Conservation (phyloP, 2,888 invertebrate species). For the Heteromurus nitidus region DNA sequence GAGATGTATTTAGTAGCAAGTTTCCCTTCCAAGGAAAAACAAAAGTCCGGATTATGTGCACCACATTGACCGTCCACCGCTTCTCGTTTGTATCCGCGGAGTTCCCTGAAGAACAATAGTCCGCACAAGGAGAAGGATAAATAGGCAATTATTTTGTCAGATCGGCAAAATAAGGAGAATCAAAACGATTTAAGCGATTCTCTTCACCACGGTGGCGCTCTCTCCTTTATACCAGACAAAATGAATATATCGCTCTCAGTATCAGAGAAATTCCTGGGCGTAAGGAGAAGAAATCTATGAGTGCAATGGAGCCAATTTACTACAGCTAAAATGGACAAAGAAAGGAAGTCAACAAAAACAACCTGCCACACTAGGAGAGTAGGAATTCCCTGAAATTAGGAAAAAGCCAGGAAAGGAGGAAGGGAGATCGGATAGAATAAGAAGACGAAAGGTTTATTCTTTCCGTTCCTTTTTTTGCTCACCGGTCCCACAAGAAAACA, state of each 20-base stretch:
- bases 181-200: slow-evolving; percentile 63
- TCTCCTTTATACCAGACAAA: background rate
- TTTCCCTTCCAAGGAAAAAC: slow-evolving; percentile 36
- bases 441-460: slow-evolving; percentile 27
- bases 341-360: slow-evolving; percentile 32
- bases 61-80: background rate
- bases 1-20: slow-evolving; percentile 42
- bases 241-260: slow-evolving; percentile 41
- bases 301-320: slow-evolving; percentile 45
- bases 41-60: slow-evolving; percentile 26
- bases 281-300: slow-evolving; percentile 14
- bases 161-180: slow-evolving; percentile 72
- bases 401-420: slow-evolving; percentile 15
- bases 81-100: slow-evolving; percentile 1
- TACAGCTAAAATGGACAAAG: slow-evolving; percentile 12
- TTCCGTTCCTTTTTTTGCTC: slow-evolving; percentile 26
- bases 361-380: slow-evolving; percentile 22
- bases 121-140: slow-evolving; percentile 73
- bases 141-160: slow-evolving; percentile 74
- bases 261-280: slow-evolving; percentile 41
- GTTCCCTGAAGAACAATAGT: slow-evolving; percentile 72
- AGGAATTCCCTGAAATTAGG: slow-evolving; percentile 31
- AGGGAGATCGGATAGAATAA: no score
- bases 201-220: background rate
- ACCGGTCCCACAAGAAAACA: slow-evolving; percentile 56